Conservation (phyloP, 2,113 vertebrate species). For the Seriola rivoliana region DNA sequence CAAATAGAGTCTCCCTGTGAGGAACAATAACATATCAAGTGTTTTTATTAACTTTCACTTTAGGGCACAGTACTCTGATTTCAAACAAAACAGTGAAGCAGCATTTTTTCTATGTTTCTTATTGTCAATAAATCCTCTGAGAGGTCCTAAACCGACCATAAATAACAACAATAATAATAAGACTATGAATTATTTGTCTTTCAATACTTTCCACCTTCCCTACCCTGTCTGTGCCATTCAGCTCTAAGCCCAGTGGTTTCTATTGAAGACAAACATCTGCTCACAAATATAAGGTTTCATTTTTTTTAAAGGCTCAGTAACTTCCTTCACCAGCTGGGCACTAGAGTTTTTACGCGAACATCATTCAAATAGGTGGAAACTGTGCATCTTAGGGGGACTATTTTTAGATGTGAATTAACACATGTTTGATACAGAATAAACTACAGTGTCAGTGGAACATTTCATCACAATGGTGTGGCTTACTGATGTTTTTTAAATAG, state of each 20-base stretch:
- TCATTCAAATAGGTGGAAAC: background rate
- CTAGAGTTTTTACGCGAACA: background rate
- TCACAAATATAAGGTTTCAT: background rate
- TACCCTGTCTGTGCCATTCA: too few relatives aligned
- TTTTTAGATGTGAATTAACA: background rate
- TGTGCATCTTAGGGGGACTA: background rate
- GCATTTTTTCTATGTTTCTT: background rate
- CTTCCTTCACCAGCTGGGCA: background rate
- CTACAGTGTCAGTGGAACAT: too few relatives aligned
- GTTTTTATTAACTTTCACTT: slow-evolving; percentile 14
- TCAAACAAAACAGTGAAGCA: background rate
- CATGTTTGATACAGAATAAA: too few relatives aligned
- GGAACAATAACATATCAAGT: slow-evolving; percentile 7
- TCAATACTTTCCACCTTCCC: background rate
- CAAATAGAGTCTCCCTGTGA: slow-evolving; percentile 9
- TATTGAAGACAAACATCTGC: background rate
- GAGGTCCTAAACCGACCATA: too few relatives aligned
- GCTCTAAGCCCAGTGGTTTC: background rate
- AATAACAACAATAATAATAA: too few relatives aligned
- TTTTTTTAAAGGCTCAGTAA: background rate
- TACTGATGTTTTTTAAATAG: too few relatives aligned
- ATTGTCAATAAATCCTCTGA: background rate
- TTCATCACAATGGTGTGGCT: too few relatives aligned
- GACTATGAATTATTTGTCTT: background rate
- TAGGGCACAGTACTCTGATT: background rate